Conservation (phyloP, 2,797 vertebrate genomes). For the Uromys caudimaculatus region DNA sequence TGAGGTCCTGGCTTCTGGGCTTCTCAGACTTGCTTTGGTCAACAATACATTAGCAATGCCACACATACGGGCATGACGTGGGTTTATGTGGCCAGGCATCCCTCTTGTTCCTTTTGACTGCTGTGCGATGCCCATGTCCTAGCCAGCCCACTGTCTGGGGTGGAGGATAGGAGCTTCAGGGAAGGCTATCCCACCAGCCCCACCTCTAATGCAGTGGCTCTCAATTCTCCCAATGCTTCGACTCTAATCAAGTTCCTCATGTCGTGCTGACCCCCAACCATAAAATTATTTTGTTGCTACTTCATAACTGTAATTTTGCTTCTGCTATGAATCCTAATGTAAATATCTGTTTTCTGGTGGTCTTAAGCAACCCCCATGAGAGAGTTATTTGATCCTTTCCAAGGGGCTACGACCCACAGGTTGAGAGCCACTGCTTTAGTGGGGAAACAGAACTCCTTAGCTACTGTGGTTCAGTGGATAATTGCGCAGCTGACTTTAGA, state of each 20-base stretch:
- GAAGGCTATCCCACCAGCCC: too few species aligned
- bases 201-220: not conserved
- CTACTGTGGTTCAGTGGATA: not conserved
- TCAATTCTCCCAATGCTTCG: not conserved
- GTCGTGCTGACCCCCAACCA: not conserved
- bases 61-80: not conserved
- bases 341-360: not conserved
- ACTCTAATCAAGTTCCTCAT: not conserved
- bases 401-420: not conserved
- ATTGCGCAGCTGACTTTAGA: not conserved
- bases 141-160: fast-evolving
- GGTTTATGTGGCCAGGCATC: not conserved
- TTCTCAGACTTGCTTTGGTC: not conserved
- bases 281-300: not conserved
- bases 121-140: fast-evolving
- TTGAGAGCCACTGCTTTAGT: not conserved
- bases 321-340: not conserved
- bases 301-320: not conserved
- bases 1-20: not conserved
- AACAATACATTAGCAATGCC: not conserved
- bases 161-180: not conserved
- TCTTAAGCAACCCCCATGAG: not conserved
- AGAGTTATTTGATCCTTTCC: not conserved
- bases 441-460: not conserved
- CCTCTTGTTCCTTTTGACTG: not conserved